A percentile compares a stretch with the other conserved stretches of the same genome.
Conservation (phyloP, 2,797 vertebrate species). For the Xyrichtys novacula region DNA sequence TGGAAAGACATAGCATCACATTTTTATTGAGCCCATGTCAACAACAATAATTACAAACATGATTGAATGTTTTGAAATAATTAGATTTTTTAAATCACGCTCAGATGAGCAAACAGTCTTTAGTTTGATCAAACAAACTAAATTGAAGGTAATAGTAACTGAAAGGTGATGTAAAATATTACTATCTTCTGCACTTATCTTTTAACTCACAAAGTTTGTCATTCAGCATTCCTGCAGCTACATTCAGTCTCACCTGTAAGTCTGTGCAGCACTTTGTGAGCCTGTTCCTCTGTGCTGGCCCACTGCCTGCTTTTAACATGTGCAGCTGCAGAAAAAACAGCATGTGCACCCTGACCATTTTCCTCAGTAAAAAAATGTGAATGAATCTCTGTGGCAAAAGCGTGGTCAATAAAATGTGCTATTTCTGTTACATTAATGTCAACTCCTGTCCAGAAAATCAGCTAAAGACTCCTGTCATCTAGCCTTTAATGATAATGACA, state of each 20-base stretch:
- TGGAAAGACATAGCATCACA: too few relatives aligned
- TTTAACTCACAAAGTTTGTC: not conserved
- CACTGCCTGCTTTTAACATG: conserved; percentile 37
- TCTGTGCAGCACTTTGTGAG: not conserved
- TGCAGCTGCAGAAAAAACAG: conserved; percentile 11
- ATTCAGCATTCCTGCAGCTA: not conserved
- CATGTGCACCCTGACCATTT: conserved; percentile 2
- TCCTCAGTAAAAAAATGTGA: conserved; percentile 17
- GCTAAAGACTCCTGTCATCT: conserved; percentile 19
- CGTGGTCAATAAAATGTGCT: conserved; percentile 22
- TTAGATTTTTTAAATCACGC: too few relatives aligned
- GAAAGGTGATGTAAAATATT: too few relatives aligned
- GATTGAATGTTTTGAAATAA: too few relatives aligned
- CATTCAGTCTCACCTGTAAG: not conserved
- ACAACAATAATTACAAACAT: too few relatives aligned
- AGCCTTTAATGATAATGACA: conserved; percentile 43
- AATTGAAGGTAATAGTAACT: too few relatives aligned
- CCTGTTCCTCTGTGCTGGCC: not conserved
- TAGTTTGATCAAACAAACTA: too few relatives aligned
- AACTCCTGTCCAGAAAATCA: conserved; percentile 48
- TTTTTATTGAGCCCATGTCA: too few relatives aligned
- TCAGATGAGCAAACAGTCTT: too few relatives aligned
- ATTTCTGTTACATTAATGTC: conserved; percentile 46
- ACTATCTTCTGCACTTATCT: too few relatives aligned
- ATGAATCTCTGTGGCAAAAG: conserved; percentile 22